Evolutionary conservation across 2,888 invertebrate species (phyloP).

Genomic region (Baronia brevicornis): DNA sequence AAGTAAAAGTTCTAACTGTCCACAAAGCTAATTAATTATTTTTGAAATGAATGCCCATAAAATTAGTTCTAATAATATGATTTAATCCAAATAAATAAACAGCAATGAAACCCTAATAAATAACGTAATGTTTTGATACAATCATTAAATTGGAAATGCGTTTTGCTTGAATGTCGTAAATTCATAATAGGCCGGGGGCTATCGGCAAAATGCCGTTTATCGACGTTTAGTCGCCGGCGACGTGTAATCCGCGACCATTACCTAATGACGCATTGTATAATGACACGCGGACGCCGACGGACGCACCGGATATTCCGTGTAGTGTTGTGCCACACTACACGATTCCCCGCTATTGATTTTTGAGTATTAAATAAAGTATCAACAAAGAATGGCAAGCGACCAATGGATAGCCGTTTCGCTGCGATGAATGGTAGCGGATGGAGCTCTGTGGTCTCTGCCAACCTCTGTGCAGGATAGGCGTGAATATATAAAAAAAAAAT

Average conservation of each 20-base stretch:
- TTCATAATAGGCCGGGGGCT: conserved; percentile 40
- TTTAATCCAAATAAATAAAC: too few relatives aligned
- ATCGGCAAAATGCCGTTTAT: conserved; percentile 47
- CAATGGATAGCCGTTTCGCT: too few relatives aligned
- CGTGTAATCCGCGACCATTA: conserved; percentile 54
- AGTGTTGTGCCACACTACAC: conserved; percentile 11
- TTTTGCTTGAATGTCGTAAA: conserved; percentile 35
- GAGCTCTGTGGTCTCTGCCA: too few relatives aligned
- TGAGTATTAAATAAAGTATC: too few relatives aligned
- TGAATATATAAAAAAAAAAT: conserved; percentile 8
- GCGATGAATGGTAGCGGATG: too few relatives aligned
- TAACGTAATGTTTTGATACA: conserved; percentile 3
- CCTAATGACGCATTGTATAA: conserved; percentile 52
- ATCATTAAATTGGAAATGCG: conserved; percentile 30
- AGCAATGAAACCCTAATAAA: too few relatives aligned
- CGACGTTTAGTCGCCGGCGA: conserved; percentile 58
- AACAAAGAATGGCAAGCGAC: conserved; percentile 4
- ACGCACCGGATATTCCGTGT: conserved; percentile 6
- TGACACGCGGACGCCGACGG: conserved; percentile 29
- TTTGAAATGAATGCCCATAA: too few relatives aligned
- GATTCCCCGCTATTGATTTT: conserved; percentile 1
- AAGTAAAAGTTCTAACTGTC: too few relatives aligned
- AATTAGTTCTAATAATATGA: too few relatives aligned
- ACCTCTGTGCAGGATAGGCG: too few relatives aligned
- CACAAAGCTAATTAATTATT: too few relatives aligned